Base-by-base conservation (phyloP, 2,888 invertebrate genomes). In the Pteria penguin region DNA sequence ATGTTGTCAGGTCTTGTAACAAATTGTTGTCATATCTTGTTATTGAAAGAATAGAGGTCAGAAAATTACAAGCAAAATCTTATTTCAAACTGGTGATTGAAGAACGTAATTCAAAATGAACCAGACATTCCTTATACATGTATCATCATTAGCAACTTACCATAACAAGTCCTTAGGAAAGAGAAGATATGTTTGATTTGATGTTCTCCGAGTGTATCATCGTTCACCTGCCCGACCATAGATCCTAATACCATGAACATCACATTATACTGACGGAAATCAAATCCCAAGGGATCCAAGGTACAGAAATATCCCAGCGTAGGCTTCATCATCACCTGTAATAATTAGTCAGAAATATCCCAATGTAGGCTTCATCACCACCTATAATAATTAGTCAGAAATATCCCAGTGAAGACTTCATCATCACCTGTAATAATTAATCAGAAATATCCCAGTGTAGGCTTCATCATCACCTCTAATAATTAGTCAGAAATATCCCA, bases 271-370 rank as follows among this genome's bases (percentile, higher is more conserved):
- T 86, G 86, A 45, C 79, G 78, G 63, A 80, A 81, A 61, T 84
- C 80, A 33, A 82, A 86, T 11, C 84, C 86, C 5, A 86, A 78
- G 1, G 86, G 86, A 65, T 86, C 86, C 32, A 86, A 67, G 0
- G 84, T 84, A 70, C 84, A 84, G 72, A 86, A 83, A 27, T 79
- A 82, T 4, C 84, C 86, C 14, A 85, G 75, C 2, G 76, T 78
- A 4, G 84, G 84, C 67, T 82, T 82, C 55, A 86, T 52, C 0
- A 85, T 62, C 11, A 82, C 79, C 84, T 84, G 61, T 22, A 45
- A 45, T 45, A 45, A 14, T n/a, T n/a, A n/a, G n/a, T n/a, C n/a
- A n/a, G n/a, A n/a, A n/a, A n/a, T n/a, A n/a, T n/a, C n/a, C n/a
- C n/a, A n/a, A n/a, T n/a, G n/a, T n/a, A n/a, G n/a, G n/a, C n/a